Evolutionary conservation across 92 coral and sea anemone genomes (phyloP), one percentile per base, ranked within the genome.

Genomic region (Actinernus sp.): DNA sequence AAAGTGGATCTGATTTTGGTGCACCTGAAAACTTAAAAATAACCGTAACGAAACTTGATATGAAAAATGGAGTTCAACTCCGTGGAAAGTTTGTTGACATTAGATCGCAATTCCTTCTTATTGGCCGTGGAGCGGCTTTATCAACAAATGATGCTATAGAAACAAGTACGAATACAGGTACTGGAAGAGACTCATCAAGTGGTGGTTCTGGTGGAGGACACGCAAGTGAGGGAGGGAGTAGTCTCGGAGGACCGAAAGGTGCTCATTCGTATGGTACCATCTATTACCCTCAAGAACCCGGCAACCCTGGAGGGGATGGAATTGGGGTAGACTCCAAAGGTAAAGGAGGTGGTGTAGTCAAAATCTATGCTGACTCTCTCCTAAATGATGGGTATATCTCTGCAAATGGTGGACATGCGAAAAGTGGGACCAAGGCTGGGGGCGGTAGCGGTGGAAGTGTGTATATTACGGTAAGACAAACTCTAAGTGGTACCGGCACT

Each of bases 391-490:
- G 99, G 10, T 91, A 57, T 63, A 87, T 95, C 38, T 56, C 96
- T 22, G 95, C 92, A 13, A 89, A 95, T 60, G 99, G 99, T 31
- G 99, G 99, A 29, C 53, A 67, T 52, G 97, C 67, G 14, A 36
- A 65, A 12, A 36, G 53, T 1, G 80, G 90, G 4, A 54, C 85
- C 8, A 61, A 49, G 17, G 86, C 72, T 4, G 82, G 97, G 26
- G 97, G 99, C 22, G 94, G 94, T 24, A 95, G 99, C 49, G 99
- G 99, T 46, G 99, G 99, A 7, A 95, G 97, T 78, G 79, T 95
- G 7, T 68, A 46, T 31, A 61, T 91, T 26, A 44, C 58, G 10
- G 49, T 85, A 16, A 76, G 70, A 16, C 79, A 71, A n/a, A 54
- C 34, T 17, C 78, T 94, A 14, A 68, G 65, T 19, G 97, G 98